Evolutionary conservation across 1,140 invertebrate species (phyloP).

Genomic region (Idris sp.): DNA sequence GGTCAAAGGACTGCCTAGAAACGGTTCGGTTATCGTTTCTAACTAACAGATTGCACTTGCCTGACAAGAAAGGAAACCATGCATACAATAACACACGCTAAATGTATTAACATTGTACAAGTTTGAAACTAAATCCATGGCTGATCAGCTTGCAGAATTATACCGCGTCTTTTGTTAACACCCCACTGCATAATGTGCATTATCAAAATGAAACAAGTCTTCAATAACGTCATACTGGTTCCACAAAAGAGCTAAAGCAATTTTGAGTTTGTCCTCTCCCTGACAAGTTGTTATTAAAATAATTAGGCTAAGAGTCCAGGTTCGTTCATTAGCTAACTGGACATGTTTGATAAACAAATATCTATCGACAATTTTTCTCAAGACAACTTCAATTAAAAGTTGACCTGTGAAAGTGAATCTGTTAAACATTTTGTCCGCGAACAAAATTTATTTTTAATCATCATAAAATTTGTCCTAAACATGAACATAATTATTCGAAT

Average conservation of each 20-base stretch:
- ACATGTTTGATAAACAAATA: too few species aligned
- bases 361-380: too few species aligned
- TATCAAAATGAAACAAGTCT: constrained; percentile 44
- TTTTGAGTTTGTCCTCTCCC: neutral
- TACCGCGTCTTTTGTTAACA: constrained; percentile 36
- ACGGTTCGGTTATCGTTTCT: constrained; percentile 52
- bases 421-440: too few species aligned
- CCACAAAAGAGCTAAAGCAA: constrained; percentile 1
- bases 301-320: neutral
- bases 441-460: too few species aligned
- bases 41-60: constrained; percentile 40
- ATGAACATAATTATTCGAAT: too few species aligned
- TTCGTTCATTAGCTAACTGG: too few species aligned
- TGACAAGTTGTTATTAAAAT: constrained; percentile 21
- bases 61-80: constrained; percentile 50
- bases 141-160: constrained; percentile 39
- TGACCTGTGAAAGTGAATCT: too few species aligned
- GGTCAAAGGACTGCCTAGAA: constrained; percentile 49
- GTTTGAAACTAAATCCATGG: constrained; percentile 48
- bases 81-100: constrained; percentile 33
- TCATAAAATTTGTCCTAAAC: too few species aligned
- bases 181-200: constrained; percentile 32
- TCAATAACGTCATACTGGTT: constrained; percentile 18
- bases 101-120: constrained; percentile 47
- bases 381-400: too few species aligned